Base-by-base conservation (phyloP, 2,888 invertebrate species). In the Polietes domitor region DNA sequence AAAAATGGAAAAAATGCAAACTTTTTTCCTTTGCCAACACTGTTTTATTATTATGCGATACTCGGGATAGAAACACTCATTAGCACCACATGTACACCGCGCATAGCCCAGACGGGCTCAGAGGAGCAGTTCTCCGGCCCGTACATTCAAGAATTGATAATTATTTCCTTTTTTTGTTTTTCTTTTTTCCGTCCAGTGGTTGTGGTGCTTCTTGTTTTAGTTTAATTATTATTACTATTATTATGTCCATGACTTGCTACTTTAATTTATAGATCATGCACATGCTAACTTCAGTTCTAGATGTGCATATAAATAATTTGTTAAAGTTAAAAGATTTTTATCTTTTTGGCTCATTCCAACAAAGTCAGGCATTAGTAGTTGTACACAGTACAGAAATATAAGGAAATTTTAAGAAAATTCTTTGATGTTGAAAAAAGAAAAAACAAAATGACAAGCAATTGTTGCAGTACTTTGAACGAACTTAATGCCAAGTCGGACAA, bases 251-350 rank as follows among this genome's bases (percentile, higher is more conserved):
- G 41, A 65, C 37, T 37, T 41, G 19, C 10, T 65, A 19, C 5
- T 41, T 55, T 73, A 73, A 73, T 58, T 73, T 73, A 73, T 73
- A 17, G 37, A 73, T 24, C 41, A 19, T 43, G 21, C 55, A 41
- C 73, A 73, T 73, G 73, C 73, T 55, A 41, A 58, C 15, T 58
- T 58, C n/a, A 24, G 41, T 24, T 37, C 32, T 71, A 63, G 70
- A 70, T 53, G 68, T 58, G 41, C 65, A 81, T 63, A 72, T 65
- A 50, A 4, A 47, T 9, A 47, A 47, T 12, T 61, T 28, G 55
- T 50, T 17, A 9, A 55, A 55, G 21, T 10, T 24, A 21, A 55
- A 55, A 55, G 19, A 55, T 55, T 55, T 21, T 21, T 55, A n/a
- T 32, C 28, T 61, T 47, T 47, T 47, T 47, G 47, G 2, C 15